Conservation (phyloP, 2,113 vertebrate genomes). For the Marmota monax region DNA sequence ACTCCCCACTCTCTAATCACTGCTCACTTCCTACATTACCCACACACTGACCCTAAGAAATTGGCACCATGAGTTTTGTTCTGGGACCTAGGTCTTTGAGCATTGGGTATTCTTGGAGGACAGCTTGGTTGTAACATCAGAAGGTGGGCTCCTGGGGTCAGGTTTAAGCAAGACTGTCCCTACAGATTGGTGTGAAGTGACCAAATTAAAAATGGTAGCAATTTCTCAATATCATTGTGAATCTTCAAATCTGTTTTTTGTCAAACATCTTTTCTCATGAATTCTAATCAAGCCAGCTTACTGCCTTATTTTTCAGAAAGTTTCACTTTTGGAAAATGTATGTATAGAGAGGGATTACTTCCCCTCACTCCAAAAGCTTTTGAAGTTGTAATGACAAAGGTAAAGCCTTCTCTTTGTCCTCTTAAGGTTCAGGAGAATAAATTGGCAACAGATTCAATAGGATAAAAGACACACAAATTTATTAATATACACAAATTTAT, state of each 20-base stretch:
- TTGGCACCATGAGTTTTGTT: neutral
- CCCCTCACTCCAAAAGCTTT: neutral
- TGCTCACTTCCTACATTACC: neutral
- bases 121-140: neutral
- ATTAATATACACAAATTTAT: neutral
- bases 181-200: neutral
- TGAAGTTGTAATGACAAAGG: neutral
- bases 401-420: neutral
- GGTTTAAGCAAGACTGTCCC: neutral
- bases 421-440: neutral
- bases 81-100: neutral
- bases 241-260: neutral
- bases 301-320: conserved; percentile 8
- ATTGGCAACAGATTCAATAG: neutral
- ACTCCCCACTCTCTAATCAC: neutral
- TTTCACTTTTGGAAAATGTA: neutral
- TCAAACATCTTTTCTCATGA: neutral
- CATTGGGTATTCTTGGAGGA: neutral
- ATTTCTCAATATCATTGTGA: conserved; percentile 2
- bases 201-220: neutral
- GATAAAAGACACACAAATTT: neutral
- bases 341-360: neutral
- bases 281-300: neutral
- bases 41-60: neutral
- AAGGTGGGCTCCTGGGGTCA: neutral